Conservation (phyloP, 1,140 invertebrate genomes). For the Lepidurus couesii region DNA sequence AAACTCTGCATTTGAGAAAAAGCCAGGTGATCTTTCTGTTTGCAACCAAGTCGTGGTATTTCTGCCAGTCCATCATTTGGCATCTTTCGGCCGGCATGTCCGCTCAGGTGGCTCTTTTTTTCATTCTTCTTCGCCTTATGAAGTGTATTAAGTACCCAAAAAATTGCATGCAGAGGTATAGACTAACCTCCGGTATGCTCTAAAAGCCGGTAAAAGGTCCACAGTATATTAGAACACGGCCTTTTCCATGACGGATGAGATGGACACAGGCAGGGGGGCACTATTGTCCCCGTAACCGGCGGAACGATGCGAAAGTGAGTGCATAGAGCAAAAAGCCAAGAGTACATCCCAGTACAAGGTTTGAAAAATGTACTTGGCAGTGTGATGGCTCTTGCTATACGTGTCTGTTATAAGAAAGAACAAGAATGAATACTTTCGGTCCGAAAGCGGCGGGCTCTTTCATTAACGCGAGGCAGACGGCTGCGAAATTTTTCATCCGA, state of each 20-base stretch:
- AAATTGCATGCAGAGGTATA: not conserved
- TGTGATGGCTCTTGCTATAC: not conserved
- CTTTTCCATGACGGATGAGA: slow-evolving; percentile 18
- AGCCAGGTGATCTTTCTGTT: not conserved
- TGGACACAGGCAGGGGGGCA: slow-evolving; percentile 12
- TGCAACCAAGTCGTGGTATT: not conserved
- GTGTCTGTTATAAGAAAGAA: not conserved
- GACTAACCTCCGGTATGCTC: not conserved
- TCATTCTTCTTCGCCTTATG: not conserved
- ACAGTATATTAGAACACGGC: not conserved
- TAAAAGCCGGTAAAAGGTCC: not conserved
- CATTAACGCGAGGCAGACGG: not conserved
- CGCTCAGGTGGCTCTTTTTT: not conserved
- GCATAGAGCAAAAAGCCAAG: not conserved
- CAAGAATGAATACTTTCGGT: not conserved
- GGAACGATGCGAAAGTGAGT: slow-evolving; percentile 9
- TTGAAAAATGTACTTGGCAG: slow-evolving; percentile 8
- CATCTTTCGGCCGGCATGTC: not conserved
- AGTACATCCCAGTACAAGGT: not conserved
- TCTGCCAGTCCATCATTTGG: not conserved
- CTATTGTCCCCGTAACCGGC: slow-evolving; percentile 17
- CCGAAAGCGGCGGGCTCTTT: not conserved
- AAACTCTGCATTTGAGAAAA: not conserved
- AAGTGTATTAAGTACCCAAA: slow-evolving; percentile 3
- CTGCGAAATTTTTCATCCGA: not conserved